Conservation (phyloP, 2,797 vertebrate genomes). For the Buphagus erythrorhynchus region DNA sequence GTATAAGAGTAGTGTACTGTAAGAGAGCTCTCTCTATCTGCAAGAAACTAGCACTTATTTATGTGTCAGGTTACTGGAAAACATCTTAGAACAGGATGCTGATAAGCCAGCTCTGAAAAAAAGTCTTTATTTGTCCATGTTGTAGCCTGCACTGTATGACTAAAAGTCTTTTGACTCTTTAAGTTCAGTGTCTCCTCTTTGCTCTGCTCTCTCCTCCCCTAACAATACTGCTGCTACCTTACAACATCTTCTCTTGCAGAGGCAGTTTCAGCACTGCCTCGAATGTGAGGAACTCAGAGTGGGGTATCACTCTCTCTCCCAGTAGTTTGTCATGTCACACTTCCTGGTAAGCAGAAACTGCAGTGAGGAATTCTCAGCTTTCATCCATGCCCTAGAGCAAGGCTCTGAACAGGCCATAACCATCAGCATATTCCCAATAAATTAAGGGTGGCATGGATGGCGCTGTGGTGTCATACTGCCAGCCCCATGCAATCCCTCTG, state of each 20-base stretch:
- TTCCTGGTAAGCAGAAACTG: not conserved
- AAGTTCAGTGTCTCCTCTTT: not conserved
- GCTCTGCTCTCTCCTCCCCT: not conserved
- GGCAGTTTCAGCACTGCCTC: not conserved
- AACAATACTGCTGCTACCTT: not conserved
- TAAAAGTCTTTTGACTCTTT: not conserved
- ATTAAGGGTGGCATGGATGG: not conserved
- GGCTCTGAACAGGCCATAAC: not conserved
- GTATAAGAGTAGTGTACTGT: not conserved
- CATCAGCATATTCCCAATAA: not conserved
- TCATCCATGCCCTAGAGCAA: not conserved
- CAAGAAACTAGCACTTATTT: not conserved
- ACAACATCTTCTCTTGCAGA: not conserved
- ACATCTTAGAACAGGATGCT: not conserved
- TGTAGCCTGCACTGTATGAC: not conserved
- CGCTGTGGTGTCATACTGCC: not conserved
- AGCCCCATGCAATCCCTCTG: not conserved
- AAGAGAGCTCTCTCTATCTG: not conserved
- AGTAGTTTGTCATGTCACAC: not conserved
- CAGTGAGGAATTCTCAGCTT: not conserved
- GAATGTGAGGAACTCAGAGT: not conserved
- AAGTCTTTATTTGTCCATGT: not conserved
- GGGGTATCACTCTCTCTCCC: not conserved
- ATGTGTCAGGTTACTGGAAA: not conserved
- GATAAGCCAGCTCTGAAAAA: not conserved